Base-by-base conservation (phyloP, 2,113 vertebrate genomes). In the Silurus glanis region DNA sequence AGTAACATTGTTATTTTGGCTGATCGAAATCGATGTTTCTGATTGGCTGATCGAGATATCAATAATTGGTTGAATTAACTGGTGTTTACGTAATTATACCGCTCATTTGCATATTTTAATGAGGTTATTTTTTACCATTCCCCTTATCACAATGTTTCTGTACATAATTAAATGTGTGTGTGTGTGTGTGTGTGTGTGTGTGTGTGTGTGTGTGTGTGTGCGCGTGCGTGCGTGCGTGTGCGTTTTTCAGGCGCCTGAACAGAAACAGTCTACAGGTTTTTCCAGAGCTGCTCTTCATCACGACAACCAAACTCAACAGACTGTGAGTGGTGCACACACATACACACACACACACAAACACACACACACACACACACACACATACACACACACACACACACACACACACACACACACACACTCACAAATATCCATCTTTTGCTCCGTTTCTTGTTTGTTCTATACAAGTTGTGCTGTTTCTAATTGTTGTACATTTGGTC, bases 191-290 rank as follows among this genome's bases (percentile, higher is more conserved):
- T 56, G 49, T 71, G 25, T 83, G 66, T 53, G 80, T 59, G 85
- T 88, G 55, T 67, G 17, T 80, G 58, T 74, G 55, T 79, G 45
- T 61, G 28, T 88, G 75, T 47, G 51, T 53, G 71, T 75, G 45
- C 76, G 55, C 21, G 64, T 59, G 55, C 37, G 53, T 85, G 51
- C 55, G 61, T 53, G 82, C 67, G 67, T 87, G 14, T 72, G 86
- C 66, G n/a, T 45, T 47, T 95, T 90, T 89, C 95, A 99, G 98
- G 94, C 97, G 98, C 89, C 94, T 99, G 92, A 99, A 99, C 95
- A 96, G 97, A 96, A 99, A 99, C 96, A 98, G 96, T 92, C 96
- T 99, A 91, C 97, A 97, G 74, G 95, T 99, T 89, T 96, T 99
- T 93, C 97, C 98, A 23, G 98, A 99, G 91, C 94, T 99, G 91